Percentiles rank a stretch among this genome's conserved stretches.
Evolutionary conservation across 2,797 vertebrate genomes (phyloP).

Genomic region (Orestias chungarensis): DNA sequence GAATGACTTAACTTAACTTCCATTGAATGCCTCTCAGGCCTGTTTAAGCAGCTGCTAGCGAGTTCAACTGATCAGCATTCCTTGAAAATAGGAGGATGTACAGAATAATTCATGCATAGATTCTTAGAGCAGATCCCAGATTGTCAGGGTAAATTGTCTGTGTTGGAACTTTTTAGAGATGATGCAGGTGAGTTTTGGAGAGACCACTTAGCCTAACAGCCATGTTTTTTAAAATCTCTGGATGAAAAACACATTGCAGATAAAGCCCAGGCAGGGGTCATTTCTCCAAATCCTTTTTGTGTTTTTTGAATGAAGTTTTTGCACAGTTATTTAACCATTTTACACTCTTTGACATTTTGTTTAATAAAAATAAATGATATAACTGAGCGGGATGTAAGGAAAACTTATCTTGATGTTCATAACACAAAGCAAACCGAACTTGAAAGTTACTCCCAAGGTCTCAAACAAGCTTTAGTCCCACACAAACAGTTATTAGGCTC

Average conservation of each 20-base stretch:
- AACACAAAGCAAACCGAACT: background rate
- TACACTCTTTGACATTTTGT: background rate
- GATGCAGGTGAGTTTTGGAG: background rate
- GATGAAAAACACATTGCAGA: no score
- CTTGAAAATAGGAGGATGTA: background rate
- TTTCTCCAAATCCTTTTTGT: background rate
- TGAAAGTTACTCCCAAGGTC: background rate
- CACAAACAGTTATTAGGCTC: background rate
- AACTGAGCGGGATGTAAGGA: no score
- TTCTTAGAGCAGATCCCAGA: background rate
- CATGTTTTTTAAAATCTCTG: no score
- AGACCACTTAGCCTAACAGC: no score
- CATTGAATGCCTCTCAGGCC: background rate
- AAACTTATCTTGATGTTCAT: background rate
- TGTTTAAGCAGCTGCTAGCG: no score
- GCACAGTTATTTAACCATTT: background rate
- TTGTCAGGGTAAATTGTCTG: background rate
- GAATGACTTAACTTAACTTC: background rate
- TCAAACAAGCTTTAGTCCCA: background rate
- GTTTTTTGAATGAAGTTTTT: background rate
- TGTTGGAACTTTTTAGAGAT: background rate
- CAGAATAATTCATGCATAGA: background rate
- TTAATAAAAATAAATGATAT: background rate
- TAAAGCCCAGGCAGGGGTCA: no score
- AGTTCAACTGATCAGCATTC: background rate